Evolutionary conservation across 2,113 vertebrate species (phyloP).

Genomic region (Amphiprion percula): DNA sequence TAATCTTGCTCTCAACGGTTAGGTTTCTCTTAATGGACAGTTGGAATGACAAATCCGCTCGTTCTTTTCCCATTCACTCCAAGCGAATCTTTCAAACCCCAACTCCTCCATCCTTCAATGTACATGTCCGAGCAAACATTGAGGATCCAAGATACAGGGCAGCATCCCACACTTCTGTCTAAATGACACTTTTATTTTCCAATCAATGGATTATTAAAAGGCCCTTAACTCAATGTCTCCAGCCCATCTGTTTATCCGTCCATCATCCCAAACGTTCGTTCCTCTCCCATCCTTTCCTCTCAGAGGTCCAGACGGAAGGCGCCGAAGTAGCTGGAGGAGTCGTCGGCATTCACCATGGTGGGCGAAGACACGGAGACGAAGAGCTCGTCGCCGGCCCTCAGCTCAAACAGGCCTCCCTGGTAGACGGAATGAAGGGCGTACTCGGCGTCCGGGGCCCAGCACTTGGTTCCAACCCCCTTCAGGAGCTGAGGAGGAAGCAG

Average conservation of each 20-base stretch:
- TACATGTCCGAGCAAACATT: conserved; percentile 25
- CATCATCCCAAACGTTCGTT: neutral
- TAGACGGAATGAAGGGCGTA: conserved; percentile 91
- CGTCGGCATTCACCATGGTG: conserved; percentile 84
- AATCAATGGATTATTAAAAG: conserved; percentile 37
- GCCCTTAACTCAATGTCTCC: neutral
- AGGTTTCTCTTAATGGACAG: conserved; percentile 14
- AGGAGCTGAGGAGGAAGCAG: conserved; percentile 80
- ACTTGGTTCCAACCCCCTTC: conserved; percentile 92
- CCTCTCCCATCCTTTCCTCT: conserved; percentile 32
- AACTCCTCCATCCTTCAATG: conserved; percentile 37
- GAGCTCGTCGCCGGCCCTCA: conserved; percentile 88
- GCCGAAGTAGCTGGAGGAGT: conserved; percentile 89
- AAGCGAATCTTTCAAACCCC: conserved; percentile 12
- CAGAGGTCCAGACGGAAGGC: conserved; percentile 89
- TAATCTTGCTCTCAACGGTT: conserved; percentile 27
- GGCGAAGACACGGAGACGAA: conserved; percentile 91
- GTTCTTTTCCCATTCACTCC: conserved; percentile 12
- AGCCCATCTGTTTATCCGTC: conserved; percentile 10
- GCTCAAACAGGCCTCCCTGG: conserved; percentile 91
- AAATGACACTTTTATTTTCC: neutral
- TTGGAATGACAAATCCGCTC: conserved; percentile 28
- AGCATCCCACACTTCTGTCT: neutral
- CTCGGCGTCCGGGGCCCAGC: conserved; percentile 88
- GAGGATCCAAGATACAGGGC: conserved; percentile 71